Base-by-base conservation (phyloP, 1,140 invertebrate genomes). In the Listronotus bonariensis region DNA sequence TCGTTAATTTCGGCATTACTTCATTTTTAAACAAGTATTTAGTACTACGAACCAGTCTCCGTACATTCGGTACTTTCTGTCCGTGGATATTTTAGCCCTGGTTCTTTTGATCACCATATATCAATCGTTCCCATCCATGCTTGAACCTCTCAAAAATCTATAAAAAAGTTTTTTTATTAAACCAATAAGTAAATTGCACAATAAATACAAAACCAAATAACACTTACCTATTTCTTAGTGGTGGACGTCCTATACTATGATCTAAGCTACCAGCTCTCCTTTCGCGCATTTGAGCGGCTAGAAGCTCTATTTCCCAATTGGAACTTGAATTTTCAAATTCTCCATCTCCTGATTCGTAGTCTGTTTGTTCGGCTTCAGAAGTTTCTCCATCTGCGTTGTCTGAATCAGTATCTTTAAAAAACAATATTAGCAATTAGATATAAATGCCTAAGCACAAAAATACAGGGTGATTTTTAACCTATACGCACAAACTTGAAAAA, bases 251-350 rank as follows among this genome's bases (percentile, higher is more conserved):
- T 10, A 69, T 68, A 56, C 62, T 72, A 46, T 72, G 70, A 67
- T 75, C 77, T 34, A 74, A 67, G 67, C 78, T 78, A 12, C 73
- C 73, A 5, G 76, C 76, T 53, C 77, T 58, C 68, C 71, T 59
- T 41, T 76, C 59, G 14, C 76, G 51, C 68, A 75, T 79, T 68
- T 76, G 72, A 34, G 72, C 71, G 6, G 71, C 76, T 58, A 74
- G 56, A 59, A 77, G 65, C 57, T 76, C 75, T 15, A 79, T 71
- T 62, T 78, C 76, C 74, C 77, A 76, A 53, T 79, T 78, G 3
- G 59, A 57, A 36, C 74, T 74, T 0, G 69, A 72, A 53, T 74
- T 76, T 48, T 74, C 73, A 60, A 70, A 76, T 31, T 61, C 59
- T 10, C 65, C 70, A 34, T 74, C 73, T 18, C 62, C 70, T 12